A percentile compares a stretch with the other conserved stretches of the same genome.
Conservation (phyloP, 2,888 invertebrate genomes). For the Crossocerus cetratus region DNA sequence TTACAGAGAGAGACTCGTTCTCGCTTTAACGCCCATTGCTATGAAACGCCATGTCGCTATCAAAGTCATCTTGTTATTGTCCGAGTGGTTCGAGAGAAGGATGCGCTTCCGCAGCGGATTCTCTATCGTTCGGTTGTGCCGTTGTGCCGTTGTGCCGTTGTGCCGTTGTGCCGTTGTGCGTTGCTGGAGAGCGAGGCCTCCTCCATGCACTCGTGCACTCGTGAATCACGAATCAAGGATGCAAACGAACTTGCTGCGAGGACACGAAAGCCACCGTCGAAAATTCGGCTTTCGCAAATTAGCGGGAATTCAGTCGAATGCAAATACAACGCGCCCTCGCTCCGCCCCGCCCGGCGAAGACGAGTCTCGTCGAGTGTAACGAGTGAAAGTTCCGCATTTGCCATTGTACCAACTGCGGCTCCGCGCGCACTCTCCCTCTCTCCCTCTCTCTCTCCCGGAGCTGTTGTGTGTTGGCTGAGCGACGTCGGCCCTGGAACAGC, state of each 20-base stretch:
- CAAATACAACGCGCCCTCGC: not conserved
- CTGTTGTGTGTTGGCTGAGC: not conserved
- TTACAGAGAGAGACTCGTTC: no score
- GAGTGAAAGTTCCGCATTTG: not conserved
- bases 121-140: no score
- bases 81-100: no score
- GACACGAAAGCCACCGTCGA: not conserved
- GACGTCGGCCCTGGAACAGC: not conserved
- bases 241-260: conserved; percentile 9
- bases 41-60: no score
- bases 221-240: not conserved
- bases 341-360: conserved; percentile 25
- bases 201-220: not conserved
- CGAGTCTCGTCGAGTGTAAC: conserved; percentile 1
- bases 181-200: no score
- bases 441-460: no score
- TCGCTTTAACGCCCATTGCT: no score
- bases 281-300: conserved; percentile 3
- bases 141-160: no score
- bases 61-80: no score
- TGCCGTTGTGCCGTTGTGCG: no score
- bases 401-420: not conserved
- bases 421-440: not conserved
- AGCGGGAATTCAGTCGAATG: conserved; percentile 2
- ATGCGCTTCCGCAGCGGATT: no score